Conservation (phyloP, 1,140 invertebrate genomes). For the Lasioglossum baleicum region DNA sequence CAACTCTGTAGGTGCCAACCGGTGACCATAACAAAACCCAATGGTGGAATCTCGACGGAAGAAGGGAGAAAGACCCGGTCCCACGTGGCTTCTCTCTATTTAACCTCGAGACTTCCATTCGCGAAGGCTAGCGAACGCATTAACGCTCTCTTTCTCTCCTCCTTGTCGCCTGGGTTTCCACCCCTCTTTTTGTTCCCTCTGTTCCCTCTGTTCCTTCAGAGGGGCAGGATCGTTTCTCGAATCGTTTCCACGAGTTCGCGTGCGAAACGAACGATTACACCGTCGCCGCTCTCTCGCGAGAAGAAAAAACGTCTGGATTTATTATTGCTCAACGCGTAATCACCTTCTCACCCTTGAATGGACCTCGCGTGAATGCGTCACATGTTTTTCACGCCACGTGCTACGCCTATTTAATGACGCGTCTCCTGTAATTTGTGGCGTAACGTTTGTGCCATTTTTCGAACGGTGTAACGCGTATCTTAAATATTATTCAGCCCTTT, state of each 20-base stretch:
- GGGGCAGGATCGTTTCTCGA: not conserved
- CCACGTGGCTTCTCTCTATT: slow-evolving; percentile 19
- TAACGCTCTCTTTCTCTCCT: not conserved
- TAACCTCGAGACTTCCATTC: slow-evolving; percentile 12
- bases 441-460: too few species aligned
- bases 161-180: not conserved
- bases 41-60: slow-evolving; percentile 3
- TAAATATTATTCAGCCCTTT: too few species aligned
- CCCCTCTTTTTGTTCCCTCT: not conserved
- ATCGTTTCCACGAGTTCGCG: too few species aligned
- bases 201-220: too few species aligned
- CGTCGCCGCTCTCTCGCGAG: too few species aligned
- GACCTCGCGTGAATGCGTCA: not conserved
- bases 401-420: not conserved
- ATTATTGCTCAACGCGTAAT: not conserved
- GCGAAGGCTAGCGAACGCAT: not conserved
- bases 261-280: not conserved
- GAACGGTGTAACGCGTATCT: too few species aligned
- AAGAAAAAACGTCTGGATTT: not conserved
- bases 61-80: not conserved
- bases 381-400: slow-evolving; percentile 12
- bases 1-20: too few species aligned
- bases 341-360: not conserved
- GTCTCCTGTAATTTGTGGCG: not conserved
- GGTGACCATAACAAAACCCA: not conserved